Conservation (phyloP, 2,888 invertebrate species). For the Dromius quadrimaculatus region DNA sequence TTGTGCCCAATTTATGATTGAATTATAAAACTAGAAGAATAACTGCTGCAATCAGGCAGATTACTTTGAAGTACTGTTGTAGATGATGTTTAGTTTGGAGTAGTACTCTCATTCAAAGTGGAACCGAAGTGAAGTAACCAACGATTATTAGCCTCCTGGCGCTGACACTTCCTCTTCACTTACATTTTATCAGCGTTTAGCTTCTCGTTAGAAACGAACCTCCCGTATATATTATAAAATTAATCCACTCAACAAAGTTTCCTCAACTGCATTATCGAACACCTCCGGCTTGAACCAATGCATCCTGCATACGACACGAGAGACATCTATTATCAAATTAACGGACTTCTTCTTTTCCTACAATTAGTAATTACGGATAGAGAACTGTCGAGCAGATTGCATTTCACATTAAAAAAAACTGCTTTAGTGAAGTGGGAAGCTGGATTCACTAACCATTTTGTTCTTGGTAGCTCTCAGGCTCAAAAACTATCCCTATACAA, state of each 20-base stretch:
- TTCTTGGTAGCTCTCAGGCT: too few relatives aligned
- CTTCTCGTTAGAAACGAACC: slow-evolving; percentile 39
- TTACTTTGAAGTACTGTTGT: too few relatives aligned
- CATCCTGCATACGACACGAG: background rate
- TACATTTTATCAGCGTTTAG: slow-evolving; percentile 40
- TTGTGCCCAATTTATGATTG: too few relatives aligned
- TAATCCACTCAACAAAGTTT: slow-evolving; percentile 44
- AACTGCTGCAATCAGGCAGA: too few relatives aligned
- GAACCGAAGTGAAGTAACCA: background rate
- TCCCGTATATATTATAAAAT: slow-evolving; percentile 45
- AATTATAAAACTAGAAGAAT: too few relatives aligned
- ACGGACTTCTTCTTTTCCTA: background rate
- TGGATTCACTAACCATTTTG: too few relatives aligned
- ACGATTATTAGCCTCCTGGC: slow-evolving; percentile 26
- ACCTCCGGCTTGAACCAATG: slow-evolving; percentile 7
- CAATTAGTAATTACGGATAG: slow-evolving; percentile 6
- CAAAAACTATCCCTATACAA: too few relatives aligned
- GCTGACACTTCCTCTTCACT: slow-evolving; percentile 24
- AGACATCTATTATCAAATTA: slow-evolving; percentile 10
- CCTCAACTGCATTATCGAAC: slow-evolving; percentile 19
- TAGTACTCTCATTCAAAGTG: background rate
- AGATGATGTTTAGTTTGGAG: too few relatives aligned
- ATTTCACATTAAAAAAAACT: too few relatives aligned
- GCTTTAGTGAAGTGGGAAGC: too few relatives aligned
- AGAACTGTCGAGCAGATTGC: slow-evolving; percentile 1